Evolutionary conservation across 2,113 vertebrate species (phyloP), one percentile per base, ranked within the genome.

Genomic region (Lophotis ruficrista): DNA sequence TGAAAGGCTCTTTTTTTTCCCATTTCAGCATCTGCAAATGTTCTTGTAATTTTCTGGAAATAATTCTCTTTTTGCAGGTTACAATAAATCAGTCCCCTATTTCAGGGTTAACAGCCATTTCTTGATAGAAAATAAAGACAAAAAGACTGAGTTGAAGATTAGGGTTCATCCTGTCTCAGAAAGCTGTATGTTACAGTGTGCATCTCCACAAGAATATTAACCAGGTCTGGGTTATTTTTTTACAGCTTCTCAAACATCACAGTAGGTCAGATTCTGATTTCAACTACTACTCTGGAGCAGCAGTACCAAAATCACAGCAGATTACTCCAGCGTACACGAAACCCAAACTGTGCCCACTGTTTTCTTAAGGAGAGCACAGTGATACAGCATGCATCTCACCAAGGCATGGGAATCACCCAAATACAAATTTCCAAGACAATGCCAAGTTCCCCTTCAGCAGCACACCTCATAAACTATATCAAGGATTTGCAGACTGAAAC

Each of bases 41-140:
- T 60, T 75, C 53, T 48, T 84, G 56, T 23, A 64, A 68, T 75
- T 93, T 91, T 33, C 53, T 57, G 61, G 25, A 56, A 87, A 91
- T 57, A 79, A 68, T 79, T 91, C 18, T 77, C 57, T 47, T 94
- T 75, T 38, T 94, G 31, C 41, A 65, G 41, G 33, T 73, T 79
- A 53, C 53, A 12, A 43, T 41, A 35, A 82, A 79, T 77, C 73
- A n/a, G 25, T 23, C 38, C 28, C 12, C 14, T 68, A 4, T 79
- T 80, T 89, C 66, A 94, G 37, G 41, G 58, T 73, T 90, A 94
- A 72, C 19, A 80, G 48, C 19, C 27, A 45, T 35, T 48, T 76
- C 61, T 45, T 82, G 23, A 78, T 12, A 62, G 58, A 62, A 95
- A 77, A 72, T 54, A 65, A 71, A 91, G 45, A 61, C 37, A 80